Evolutionary conservation across 2,113 vertebrate species (phyloP), one percentile per base, ranked within the genome.

Genomic region (Butorides virescens): DNA sequence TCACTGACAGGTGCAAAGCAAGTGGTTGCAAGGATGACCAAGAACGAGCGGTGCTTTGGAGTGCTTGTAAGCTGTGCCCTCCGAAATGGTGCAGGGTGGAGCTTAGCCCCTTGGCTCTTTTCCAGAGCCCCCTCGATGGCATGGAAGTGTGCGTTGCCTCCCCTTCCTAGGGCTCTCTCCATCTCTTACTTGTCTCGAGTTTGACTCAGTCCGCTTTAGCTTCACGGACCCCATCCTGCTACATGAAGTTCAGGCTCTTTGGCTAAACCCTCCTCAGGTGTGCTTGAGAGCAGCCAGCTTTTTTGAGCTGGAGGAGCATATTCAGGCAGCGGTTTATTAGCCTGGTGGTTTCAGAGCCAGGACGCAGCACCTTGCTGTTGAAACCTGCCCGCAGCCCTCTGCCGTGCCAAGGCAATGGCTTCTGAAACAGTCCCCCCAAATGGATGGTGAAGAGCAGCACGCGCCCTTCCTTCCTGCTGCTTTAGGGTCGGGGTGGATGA

Each of bases 121-220:
- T 67, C n/a, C 36, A 52, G 61, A 58, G 9, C 19, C 14, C 17
- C 10, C 15, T 61, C 16, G 36, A 21, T 39, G 44, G 25, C 56
- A 29, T 10, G 18, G 65, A 68, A 74, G 6, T 10, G 5, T 14
- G 18, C 0, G 0, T 37, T 72, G 19, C 62, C 8, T 86, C 11
- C 12, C 21, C 23, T 65, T 79, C 23, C 10, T 12, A 23, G 34
- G 71, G 52, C 16, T 63, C 9, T 86, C 36, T 90, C 20, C 15
- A 10, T 34, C 36, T 77, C n/a, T 71, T 55, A 1, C 22, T 62
- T 46, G 19, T 73, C 14, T 42, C 12, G 47, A 55, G 36, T 67
- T 71, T 77, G 27, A 50, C 25, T 67, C 15, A 5, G 8, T 65
- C 47, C 71, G 22, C 61, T 84, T 86, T 46, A 67, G 52, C 36